Percentiles rank a stretch among this genome's conserved stretches.
phyloP scores from a whole-genome alignment of 2,888 invertebrate genomes.

The Seladonia tumulorum region DNA sequence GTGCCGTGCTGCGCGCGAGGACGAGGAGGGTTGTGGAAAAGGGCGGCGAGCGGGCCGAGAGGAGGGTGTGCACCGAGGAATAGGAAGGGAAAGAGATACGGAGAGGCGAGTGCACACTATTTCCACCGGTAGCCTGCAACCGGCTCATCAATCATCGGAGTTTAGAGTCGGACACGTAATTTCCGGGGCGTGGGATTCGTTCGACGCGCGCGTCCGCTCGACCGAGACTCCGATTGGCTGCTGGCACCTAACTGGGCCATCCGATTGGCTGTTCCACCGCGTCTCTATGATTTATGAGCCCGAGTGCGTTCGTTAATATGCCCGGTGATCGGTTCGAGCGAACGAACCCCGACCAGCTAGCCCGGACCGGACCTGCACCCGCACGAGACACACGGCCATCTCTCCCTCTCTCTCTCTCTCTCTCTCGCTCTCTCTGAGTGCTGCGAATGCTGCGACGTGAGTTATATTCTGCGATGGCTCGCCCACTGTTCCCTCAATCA shows the following conservation, averaged over 20 bases:
- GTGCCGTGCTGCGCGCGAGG: neutral
- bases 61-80: neutral
- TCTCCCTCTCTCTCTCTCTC: neutral
- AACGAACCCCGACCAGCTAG: constrained; percentile 41
- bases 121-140: constrained; percentile 65
- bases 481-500: constrained; percentile 40
- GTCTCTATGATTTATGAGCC: constrained; percentile 78
- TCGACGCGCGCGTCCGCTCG: constrained; percentile 77
- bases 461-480: constrained; percentile 45
- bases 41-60: neutral
- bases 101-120: constrained; percentile 56
- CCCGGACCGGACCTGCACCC: constrained; percentile 7
- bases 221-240: constrained; percentile 73
- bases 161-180: constrained; percentile 84
- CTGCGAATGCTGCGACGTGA: constrained; percentile 42
- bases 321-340: constrained; percentile 71
- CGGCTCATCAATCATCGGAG: constrained; percentile 83
- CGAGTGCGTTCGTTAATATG: constrained; percentile 77
- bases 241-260: constrained; percentile 67
- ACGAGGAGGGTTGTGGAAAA: neutral
- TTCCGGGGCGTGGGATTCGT: constrained; percentile 83
- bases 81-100: constrained; percentile 38
- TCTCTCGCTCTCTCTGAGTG: neutral
- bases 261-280: constrained; percentile 73
- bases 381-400: constrained; percentile 52